Conservation (phyloP, 2,113 vertebrate species). For the Pseudopodoces humilis region DNA sequence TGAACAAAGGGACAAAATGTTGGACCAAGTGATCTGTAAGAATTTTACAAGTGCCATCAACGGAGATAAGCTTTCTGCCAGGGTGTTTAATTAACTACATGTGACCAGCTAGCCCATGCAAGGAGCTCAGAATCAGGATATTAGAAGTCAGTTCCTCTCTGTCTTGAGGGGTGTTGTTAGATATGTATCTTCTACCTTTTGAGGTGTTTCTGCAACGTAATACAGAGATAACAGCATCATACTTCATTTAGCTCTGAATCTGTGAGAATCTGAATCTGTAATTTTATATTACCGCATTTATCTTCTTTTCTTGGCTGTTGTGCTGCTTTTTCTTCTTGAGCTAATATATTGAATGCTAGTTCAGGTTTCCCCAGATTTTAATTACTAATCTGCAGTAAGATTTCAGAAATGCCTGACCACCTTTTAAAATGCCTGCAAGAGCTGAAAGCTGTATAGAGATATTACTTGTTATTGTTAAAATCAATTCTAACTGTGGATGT, state of each 20-base stretch:
- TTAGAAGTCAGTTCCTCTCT: neutral
- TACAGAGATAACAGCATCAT: neutral
- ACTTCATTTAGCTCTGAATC: neutral
- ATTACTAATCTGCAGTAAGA: neutral
- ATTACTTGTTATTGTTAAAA: neutral
- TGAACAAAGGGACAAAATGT: neutral
- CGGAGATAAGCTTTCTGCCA: neutral
- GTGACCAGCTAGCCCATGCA: neutral
- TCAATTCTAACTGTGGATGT: neutral
- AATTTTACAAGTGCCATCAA: neutral
- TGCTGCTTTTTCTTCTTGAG: neutral
- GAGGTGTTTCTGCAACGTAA: neutral
- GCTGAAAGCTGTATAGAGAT: neutral
- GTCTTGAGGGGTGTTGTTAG: neutral
- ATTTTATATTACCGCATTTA: neutral
- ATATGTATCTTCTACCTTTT: neutral
- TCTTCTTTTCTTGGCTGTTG: neutral
- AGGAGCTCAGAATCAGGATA: neutral
- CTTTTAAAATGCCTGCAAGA: neutral
- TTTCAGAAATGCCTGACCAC: neutral
- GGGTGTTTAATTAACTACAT: neutral
- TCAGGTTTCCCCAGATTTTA: neutral
- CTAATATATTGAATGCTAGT: neutral
- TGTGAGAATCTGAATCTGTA: neutral
- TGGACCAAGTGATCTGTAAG: neutral